A percentile compares a stretch with the other conserved stretches of the same genome.
These are phyloP conservation scores for Epinephelus coioides DNA, from an alignment of 2,797 vertebrate genomes.

Conservation along the genomic window DNA sequence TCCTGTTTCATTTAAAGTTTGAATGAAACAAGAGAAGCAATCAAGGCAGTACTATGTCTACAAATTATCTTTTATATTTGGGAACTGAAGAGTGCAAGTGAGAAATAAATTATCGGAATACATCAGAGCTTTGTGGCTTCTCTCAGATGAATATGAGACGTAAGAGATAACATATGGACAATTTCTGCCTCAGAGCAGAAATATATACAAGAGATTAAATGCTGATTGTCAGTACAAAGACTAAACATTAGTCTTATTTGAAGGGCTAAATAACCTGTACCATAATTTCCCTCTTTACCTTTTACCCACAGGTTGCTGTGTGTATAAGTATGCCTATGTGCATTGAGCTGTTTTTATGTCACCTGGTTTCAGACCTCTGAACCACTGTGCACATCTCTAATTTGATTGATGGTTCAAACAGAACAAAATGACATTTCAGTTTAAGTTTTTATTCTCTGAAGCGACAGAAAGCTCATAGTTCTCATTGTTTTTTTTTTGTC, in stretches of 20 bases:
- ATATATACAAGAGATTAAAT: background rate
- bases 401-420: background rate
- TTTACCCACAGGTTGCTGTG: background rate
- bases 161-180: background rate
- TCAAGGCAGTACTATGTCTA: background rate
- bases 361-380: background rate
- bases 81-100: no score
- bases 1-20: no score
- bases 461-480: background rate
- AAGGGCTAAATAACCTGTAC: background rate
- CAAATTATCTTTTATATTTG: background rate
- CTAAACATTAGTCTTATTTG: background rate
- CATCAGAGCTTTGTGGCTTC: background rate
- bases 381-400: background rate
- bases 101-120: background rate
- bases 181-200: background rate
- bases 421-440: background rate
- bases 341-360: background rate
- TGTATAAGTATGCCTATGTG: no score
- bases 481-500: background rate
- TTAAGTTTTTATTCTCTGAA: background rate
- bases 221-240: background rate
- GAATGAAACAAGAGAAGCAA: background rate
- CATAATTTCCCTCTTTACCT: background rate
- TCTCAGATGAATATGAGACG: background rate